Evolutionary conservation across 2,797 vertebrate genomes (phyloP), one percentile per base, ranked within the genome.

Genomic region (Knipowitschia caucasica): DNA sequence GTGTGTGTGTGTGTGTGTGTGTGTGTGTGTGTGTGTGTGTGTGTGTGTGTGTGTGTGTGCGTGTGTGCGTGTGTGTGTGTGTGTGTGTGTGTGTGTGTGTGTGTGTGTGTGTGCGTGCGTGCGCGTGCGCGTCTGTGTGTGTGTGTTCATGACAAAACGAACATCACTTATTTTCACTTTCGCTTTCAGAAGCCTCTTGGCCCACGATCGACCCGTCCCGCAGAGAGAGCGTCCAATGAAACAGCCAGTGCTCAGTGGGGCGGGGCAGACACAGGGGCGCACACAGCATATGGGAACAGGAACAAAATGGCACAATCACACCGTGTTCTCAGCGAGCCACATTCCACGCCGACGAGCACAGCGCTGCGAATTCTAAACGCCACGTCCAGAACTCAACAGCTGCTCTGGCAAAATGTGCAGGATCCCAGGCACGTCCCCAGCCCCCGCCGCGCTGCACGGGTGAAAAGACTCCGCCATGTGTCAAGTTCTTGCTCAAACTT

Each of bases 361-460:
- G 27, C 1, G 17, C 51, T 64, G 12, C 8, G 71, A 62, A 64
- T 55, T 30, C 26, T 23, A 31, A 65, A 43, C 47, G 39, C 38
- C 3, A 6, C 59, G 53, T 71, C 68, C 67, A 57, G 29, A 49
- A 24, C 40, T 67, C 59, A 67, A 47, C 69, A 73, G 63, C 44
- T 47, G 52, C 54, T 56, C 56, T 61, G 67, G 70, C 67, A 74
- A 52, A 53, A 64, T 73, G 60, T 74, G 63, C 67, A 58, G 34
- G 4, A 34, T 74, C 53, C 51, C 43, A 60, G 70, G 69, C 67
- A 61, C 64, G 62, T 73, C 73, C 52, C 58, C 50, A 53, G 52
- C 29, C 30, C 30, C 50, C 56, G 66, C 70, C 68, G n/a, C 59
- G 66, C 57, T 58, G 57, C 54, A n/a, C 42, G 42, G 34, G 14